These are phyloP conservation scores for Silurus lanzhouensis DNA, from an alignment of 2,797 vertebrate species.

Conservation along the genomic window DNA sequence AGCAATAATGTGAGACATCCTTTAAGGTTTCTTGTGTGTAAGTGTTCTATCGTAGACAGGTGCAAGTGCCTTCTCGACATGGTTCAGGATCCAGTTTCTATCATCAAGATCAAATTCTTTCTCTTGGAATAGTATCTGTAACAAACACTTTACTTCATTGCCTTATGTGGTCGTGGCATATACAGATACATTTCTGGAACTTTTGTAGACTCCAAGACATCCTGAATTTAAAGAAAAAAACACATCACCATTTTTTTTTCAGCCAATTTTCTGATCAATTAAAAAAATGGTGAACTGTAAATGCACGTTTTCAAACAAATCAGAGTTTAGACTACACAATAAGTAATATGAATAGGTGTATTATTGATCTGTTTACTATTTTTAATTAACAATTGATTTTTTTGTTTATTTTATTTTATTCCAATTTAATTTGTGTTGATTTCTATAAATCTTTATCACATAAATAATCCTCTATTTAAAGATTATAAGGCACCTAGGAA, in stretches of 20 bases:
- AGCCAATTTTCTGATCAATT: not conserved
- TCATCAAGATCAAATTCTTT: constrained; percentile 70
- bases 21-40: constrained; percentile 50
- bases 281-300: not conserved
- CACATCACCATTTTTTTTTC: not conserved
- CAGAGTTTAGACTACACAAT: not conserved
- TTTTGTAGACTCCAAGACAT: not conserved
- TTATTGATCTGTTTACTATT: not conserved
- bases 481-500: not conserved
- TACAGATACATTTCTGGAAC: constrained; percentile 71
- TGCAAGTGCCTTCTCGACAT: constrained; percentile 62
- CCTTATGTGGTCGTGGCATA: constrained; percentile 69
- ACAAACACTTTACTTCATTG: constrained; percentile 66
- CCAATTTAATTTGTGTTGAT: not conserved
- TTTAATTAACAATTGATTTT: not conserved
- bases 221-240: not conserved
- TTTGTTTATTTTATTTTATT: not conserved
- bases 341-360: not conserved
- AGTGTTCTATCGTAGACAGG: constrained; percentile 72
- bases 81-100: constrained; percentile 70
- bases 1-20: constrained; percentile 48
- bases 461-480: not conserved
- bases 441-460: not conserved
- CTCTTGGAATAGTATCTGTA: constrained; percentile 70
- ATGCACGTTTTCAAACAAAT: not conserved